phyloP scores from a whole-genome alignment of 2,113 vertebrate species.

The Coptodon rendalli region DNA sequence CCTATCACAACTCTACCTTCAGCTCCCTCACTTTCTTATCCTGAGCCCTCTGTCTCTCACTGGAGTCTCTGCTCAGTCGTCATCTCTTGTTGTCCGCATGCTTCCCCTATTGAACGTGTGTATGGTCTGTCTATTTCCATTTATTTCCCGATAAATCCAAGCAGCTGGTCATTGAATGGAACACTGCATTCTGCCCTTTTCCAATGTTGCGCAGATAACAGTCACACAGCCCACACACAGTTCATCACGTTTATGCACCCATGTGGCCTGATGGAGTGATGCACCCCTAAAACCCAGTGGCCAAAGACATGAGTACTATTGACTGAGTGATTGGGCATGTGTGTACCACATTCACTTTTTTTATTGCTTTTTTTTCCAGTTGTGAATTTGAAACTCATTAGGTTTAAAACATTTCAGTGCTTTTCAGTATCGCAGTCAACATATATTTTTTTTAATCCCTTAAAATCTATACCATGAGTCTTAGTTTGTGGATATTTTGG shows the following conservation, averaged over 20 bases:
- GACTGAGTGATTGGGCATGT: slow-evolving; percentile 1
- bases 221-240: background rate
- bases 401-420: background rate
- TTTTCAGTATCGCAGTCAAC: background rate
- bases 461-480: background rate
- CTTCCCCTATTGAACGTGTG: background rate
- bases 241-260: background rate
- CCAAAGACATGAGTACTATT: slow-evolving; percentile 29
- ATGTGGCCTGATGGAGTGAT: slow-evolving; percentile 5
- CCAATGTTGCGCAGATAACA: slow-evolving; percentile 35
- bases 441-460: background rate
- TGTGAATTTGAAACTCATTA: background rate
- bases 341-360: background rate
- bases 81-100: background rate
- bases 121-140: slow-evolving; percentile 32
- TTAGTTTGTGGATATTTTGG: background rate
- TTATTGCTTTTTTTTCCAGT: background rate
- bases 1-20: slow-evolving; percentile 21
- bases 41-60: background rate
- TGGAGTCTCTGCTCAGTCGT: background rate
- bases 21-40: background rate
- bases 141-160: slow-evolving; percentile 39
- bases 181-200: slow-evolving; percentile 26
- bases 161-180: slow-evolving; percentile 36
- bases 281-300: background rate